phyloP scores from a whole-genome alignment of 1,140 invertebrate species.

The Papilio helenus region DNA sequence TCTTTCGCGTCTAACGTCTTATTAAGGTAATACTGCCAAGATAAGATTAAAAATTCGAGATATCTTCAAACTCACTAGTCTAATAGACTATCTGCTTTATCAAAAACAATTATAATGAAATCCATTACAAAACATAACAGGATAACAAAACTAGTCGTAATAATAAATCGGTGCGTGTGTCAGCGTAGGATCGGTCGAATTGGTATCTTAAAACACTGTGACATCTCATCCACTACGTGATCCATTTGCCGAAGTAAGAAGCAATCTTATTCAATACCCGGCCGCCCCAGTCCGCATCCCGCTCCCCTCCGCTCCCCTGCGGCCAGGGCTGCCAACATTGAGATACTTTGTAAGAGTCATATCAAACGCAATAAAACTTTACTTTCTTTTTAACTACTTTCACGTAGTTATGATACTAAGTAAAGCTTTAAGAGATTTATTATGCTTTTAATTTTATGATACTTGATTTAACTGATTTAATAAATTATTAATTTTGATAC shows the following conservation, averaged over 20 bases:
- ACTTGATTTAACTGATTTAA: not conserved
- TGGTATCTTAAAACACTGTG: constrained; percentile 83
- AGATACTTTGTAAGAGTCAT: constrained; percentile 70
- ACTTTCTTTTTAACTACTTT: constrained; percentile 76
- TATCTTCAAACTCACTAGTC: no score
- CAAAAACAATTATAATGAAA: not conserved
- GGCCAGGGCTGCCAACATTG: constrained; percentile 73
- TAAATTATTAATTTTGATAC: no score
- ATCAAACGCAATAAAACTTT: constrained; percentile 76
- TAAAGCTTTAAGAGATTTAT: constrained; percentile 63
- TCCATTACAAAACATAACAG: constrained; percentile 25
- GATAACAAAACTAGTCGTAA: constrained; percentile 37
- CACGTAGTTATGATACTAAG: constrained; percentile 68
- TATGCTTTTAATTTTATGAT: constrained; percentile 35
- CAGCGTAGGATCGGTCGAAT: constrained; percentile 64
- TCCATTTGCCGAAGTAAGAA: constrained; percentile 84
- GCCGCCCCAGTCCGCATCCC: constrained; percentile 54
- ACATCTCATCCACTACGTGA: constrained; percentile 84
- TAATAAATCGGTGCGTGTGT: constrained; percentile 45
- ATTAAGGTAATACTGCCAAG: not conserved
- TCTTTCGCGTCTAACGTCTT: not conserved
- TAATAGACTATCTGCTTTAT: not conserved
- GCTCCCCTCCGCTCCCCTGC: constrained; percentile 32
- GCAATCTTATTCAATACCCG: constrained; percentile 84
- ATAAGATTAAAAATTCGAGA: constrained; percentile 14